Evolutionary conservation across 2,113 vertebrate genomes (phyloP).

Genomic region (Phocoena phocoena): DNA sequence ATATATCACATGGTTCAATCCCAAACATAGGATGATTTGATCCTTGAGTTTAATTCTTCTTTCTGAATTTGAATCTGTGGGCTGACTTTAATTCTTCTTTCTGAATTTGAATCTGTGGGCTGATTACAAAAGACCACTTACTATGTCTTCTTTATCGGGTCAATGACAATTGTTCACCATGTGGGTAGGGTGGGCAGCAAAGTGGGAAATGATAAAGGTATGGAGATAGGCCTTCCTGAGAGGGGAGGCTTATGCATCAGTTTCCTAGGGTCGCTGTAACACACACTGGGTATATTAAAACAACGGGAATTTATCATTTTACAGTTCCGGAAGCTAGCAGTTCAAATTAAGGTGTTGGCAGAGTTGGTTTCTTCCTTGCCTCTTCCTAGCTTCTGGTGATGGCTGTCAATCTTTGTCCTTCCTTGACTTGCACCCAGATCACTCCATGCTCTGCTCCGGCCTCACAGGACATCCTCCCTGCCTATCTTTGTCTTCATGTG

Average conservation of each 20-base stretch:
- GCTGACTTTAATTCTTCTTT: not conserved
- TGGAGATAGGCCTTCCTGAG: not conserved
- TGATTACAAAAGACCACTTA: not conserved
- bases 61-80: not conserved
- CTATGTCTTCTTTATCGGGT: not conserved
- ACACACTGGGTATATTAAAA: not conserved
- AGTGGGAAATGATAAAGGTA: not conserved
- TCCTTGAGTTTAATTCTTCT: not conserved
- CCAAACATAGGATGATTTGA: not conserved
- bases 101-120: not conserved
- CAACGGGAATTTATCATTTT: not conserved
- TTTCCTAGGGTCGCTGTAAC: not conserved
- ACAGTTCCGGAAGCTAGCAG: not conserved
- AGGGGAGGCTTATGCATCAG: fast-evolving
- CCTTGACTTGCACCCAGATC: fast-evolving
- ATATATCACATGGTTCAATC: not conserved
- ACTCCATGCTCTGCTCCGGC: fast-evolving
- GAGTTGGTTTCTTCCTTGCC: not conserved
- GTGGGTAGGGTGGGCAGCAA: no score
- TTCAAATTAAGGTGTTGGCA: not conserved
- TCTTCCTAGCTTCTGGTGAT: not conserved
- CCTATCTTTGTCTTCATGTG: not conserved
- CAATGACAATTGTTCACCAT: not conserved
- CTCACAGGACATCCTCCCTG: fast-evolving
- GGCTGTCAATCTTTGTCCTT: fast-evolving